Conservation (phyloP, 1,140 invertebrate genomes). For the Anoplolepis gracilipes region DNA sequence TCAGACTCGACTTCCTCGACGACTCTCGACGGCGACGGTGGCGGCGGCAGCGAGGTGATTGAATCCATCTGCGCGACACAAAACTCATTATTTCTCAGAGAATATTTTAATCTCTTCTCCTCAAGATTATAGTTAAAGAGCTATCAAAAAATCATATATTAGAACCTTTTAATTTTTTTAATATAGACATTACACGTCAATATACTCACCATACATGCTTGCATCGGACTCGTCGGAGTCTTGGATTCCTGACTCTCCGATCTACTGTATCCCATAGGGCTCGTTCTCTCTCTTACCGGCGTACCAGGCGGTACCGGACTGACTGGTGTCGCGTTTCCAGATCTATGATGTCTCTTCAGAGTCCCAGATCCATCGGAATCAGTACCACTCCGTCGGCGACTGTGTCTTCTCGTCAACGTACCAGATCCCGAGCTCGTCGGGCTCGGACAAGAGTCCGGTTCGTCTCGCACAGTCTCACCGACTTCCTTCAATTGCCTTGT, state of each 20-base stretch:
- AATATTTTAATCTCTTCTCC: no score
- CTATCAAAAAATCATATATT: no score
- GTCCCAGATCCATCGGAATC: constrained; percentile 89
- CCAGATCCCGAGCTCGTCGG: constrained; percentile 84
- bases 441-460: constrained; percentile 83
- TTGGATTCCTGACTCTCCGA: constrained; percentile 82
- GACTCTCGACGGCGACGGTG: constrained; percentile 86
- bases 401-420: constrained; percentile 87
- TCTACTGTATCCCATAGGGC: constrained; percentile 81
- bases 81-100: background rate
- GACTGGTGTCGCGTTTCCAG: constrained; percentile 85
- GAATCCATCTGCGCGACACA: constrained; percentile 84
- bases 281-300: constrained; percentile 85
- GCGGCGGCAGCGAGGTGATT: constrained; percentile 86
- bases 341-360: constrained; percentile 86
- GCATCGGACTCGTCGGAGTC: constrained; percentile 83
- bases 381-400: constrained; percentile 86
- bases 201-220: constrained; percentile 83
- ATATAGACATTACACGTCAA: background rate
- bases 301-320: constrained; percentile 85
- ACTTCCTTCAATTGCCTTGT: constrained; percentile 95
- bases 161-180: no score
- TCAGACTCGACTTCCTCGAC: constrained; percentile 79
- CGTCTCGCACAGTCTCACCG: constrained; percentile 88
- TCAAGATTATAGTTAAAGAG: background rate